A percentile compares a stretch with the other conserved stretches of the same genome.
phyloP scores from a whole-genome alignment of 30 jellyfish, hydroid and myxozoan species.

The Chrysaora quinquecirrha region DNA sequence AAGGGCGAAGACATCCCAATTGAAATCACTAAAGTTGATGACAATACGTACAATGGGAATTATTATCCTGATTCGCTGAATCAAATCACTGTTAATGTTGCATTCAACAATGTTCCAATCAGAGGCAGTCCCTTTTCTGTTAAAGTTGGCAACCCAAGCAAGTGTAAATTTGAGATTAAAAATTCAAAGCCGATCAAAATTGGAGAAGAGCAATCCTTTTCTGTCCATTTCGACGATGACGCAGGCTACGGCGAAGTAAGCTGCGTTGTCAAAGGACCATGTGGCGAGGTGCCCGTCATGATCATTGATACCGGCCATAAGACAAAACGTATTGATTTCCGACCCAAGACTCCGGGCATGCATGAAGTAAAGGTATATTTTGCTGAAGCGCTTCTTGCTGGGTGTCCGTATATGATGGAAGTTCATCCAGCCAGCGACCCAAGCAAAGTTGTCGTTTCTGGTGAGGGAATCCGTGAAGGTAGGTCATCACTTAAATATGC shows the following conservation, averaged over 20 bases:
- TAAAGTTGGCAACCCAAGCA: slow-evolving; percentile 82
- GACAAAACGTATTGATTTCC: slow-evolving; percentile 66
- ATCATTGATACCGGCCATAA: slow-evolving; percentile 44
- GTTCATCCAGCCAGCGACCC: slow-evolving; percentile 80
- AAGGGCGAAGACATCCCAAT: slow-evolving; percentile 68
- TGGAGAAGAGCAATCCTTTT: slow-evolving; percentile 45
- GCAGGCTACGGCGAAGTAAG: slow-evolving; percentile 93
- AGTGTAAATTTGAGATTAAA: slow-evolving; percentile 36
- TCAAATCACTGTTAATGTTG: slow-evolving; percentile 41
- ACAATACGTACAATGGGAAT: slow-evolving; percentile 53
- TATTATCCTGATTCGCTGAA: slow-evolving; percentile 80
- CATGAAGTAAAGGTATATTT: slow-evolving; percentile 77
- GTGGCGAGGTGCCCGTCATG: slow-evolving; percentile 86
- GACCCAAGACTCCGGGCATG: slow-evolving; percentile 83
- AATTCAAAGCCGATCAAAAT: slow-evolving; percentile 38
- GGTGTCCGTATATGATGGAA: slow-evolving; percentile 86
- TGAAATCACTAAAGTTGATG: slow-evolving; percentile 55
- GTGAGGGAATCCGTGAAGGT: slow-evolving; percentile 92
- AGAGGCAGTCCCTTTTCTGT: slow-evolving; percentile 91
- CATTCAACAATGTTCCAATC: slow-evolving; percentile 75
- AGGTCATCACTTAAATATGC: too few species aligned
- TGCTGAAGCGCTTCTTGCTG: slow-evolving; percentile 83
- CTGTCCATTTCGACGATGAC: slow-evolving; percentile 54
- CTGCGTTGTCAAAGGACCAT: slow-evolving; percentile 81
- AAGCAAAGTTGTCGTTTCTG: slow-evolving; percentile 64